Conservation (phyloP, 2,888 invertebrate genomes). For the Leucoptera coffeella region DNA sequence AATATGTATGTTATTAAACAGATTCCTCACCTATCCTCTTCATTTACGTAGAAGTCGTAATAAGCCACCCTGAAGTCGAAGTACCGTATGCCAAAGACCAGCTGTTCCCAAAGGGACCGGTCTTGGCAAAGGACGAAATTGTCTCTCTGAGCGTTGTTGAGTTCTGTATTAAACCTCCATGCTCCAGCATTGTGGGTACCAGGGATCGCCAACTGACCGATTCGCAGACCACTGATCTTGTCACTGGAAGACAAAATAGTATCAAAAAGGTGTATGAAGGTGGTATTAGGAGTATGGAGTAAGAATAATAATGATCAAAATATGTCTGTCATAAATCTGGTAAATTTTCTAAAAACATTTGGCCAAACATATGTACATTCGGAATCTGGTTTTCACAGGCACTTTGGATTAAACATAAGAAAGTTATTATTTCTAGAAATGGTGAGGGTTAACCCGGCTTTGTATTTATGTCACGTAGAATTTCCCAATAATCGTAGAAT, state of each 20-base stretch:
- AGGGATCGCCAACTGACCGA: constrained; percentile 40
- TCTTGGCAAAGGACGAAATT: constrained; percentile 59
- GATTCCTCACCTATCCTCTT: constrained; percentile 25
- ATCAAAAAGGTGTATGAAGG: no score
- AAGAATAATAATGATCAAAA: no score
- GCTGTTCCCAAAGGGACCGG: constrained; percentile 73
- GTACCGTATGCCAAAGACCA: constrained; percentile 79
- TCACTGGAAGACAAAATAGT: constrained; percentile 24
- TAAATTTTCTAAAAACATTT: not conserved
- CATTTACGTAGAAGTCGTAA: constrained; percentile 33
- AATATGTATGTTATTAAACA: no score
- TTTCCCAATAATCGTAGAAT: no score
- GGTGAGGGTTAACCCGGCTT: no score
- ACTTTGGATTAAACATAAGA: no score
- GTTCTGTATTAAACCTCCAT: constrained; percentile 43
- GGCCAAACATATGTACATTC: not conserved
- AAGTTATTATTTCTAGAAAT: no score
- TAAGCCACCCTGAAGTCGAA: constrained; percentile 75
- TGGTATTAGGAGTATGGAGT: no score
- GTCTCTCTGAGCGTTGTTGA: constrained; percentile 27
- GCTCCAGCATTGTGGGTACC: constrained; percentile 53
- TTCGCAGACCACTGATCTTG: constrained; percentile 26
- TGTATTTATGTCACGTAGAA: no score
- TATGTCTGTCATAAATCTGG: no score
- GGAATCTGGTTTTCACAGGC: no score